Evolutionary conservation across 1,140 invertebrate genomes (phyloP), one percentile per base, ranked within the genome.

Genomic region (Vanessa tameamea): DNA sequence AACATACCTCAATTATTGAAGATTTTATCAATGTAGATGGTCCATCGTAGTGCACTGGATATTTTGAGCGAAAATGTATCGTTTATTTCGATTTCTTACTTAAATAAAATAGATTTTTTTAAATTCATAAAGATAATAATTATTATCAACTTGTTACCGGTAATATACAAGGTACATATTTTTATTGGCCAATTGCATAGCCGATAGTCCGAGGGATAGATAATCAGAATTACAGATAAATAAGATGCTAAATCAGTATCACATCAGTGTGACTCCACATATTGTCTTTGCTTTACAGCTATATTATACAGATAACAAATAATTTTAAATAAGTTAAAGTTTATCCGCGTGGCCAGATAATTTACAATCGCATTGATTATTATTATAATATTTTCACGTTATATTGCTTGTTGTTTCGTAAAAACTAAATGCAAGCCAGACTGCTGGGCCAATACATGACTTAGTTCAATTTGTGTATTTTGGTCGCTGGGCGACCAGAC

Each of bases 1-100:
- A 72, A 65, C 70, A 72, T 72, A 72, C 70, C 70, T 72, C 57
- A 47, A 26, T 47, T 66, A 20, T 57, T 16, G 51, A 15, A 57
- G 50, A 57, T 57, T n/a, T 72, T 64, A 57, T 65, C 26, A 43
- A 55, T 55, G 65, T 55, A 37, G 65, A 2, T 68, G 55, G 2
- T n/a, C 23, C 63, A 47, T 68, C 26, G 37, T 57, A 5, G 8
- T 20, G 4, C n/a, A 16, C 16, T 68, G 26, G 55, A 59, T 20
- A 59, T 26, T 59, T 59, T 26, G 20, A 13, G 2, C 8, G 23
- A 26, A 59, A 26, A 4, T 26, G 8, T 2, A 59, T 20, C 12
- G 23, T 26, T 14, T 55, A 55, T n/a, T 16, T 53, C 6, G 51
- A n/a, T 16, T 53, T 53, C 16, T 16, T 26, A 59, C 12, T 26